Evolutionary conservation across 1,140 invertebrate species (phyloP), one percentile per base, ranked within the genome.

Genomic region (Microplitis demolitor): DNA sequence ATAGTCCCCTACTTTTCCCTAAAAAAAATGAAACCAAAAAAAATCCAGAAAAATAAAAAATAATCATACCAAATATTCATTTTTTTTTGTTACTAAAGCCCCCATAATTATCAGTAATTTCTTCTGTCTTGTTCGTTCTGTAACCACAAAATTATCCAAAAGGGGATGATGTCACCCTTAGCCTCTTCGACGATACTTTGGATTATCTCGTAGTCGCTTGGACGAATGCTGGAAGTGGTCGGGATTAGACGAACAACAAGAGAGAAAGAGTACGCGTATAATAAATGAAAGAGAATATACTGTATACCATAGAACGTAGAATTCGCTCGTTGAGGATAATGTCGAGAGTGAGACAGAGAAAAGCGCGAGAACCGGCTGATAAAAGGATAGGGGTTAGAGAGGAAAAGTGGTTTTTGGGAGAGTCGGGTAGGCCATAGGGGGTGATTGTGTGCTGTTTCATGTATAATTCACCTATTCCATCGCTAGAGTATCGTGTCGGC

Each of bases 401-500:
- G 72, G 66, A 72, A 74, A 72, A 78, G 76, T 69, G 76, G 78
- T 74, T 79, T 78, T 80, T 72, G 80, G 75, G 68, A 66, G 76
- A 70, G 77, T 79, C 75, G 76, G 61, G 75, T 73, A 74, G 69
- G 74, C 69, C 66, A 53, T 34, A 74, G 70, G 82, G 24, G 82
- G 79, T 81, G 80, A 85, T 85, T 85, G 84, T 85, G 82, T 84
- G 84, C 78, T 79, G 78, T 81, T 82, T 83, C 78, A 82, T 86
- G 77, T 80, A 85, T 85, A 83, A 86, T 86, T 86, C 82, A 86
- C 31, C 31, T 45, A 6, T 45, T 45, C 31, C 85, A 83, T 83
- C 79, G 74, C 85, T 85, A 82, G 83, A 85, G 85, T 86, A 79
- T 76, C 77, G 74, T 78, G 66, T 69, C 66, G 73, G 63, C 73